phyloP scores from a whole-genome alignment of 2,888 invertebrate genomes.

The Psylliodes chrysocephalus region DNA sequence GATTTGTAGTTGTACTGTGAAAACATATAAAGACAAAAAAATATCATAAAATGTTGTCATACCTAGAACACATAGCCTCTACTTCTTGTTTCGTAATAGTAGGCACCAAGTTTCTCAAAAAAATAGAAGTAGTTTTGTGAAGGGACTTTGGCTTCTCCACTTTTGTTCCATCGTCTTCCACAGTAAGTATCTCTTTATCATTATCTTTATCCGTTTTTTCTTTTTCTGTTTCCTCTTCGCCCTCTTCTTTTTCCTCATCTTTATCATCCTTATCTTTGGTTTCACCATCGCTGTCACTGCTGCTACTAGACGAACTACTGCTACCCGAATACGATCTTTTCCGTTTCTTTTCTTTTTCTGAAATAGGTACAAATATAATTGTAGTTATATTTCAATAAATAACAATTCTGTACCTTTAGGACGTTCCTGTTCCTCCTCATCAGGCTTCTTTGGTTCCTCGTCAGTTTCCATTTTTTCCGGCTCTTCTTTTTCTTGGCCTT shows the following conservation, averaged over 20 bases:
- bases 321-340: conserved; percentile 68
- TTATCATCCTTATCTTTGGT: conserved; percentile 48
- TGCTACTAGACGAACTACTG: conserved; percentile 65
- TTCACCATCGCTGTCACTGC: conserved; percentile 65
- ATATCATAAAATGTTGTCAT: conserved; percentile 10
- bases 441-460: conserved; percentile 16
- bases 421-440: conserved; percentile 37
- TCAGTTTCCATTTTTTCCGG: conserved; percentile 24
- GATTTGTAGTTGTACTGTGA: too few relatives aligned
- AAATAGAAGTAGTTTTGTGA: conserved; percentile 97
- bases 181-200: conserved; percentile 62
- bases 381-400: background rate
- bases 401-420: conserved; percentile 23
- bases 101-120: conserved; percentile 94
- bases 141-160: conserved; percentile 75
- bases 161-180: conserved; percentile 65
- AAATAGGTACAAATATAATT: conserved; percentile 7
- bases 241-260: conserved; percentile 46
- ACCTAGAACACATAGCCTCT: conserved; percentile 76
- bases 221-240: conserved; percentile 56
- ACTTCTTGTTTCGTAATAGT: conserved; percentile 97
- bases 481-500: conserved; percentile 53
- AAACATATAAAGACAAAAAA: too few relatives aligned
- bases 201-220: conserved; percentile 56
- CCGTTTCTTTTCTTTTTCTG: conserved; percentile 56